A percentile compares a stretch with the other conserved stretches of the same genome.
These are phyloP conservation scores for Eospalax fontanierii DNA, from an alignment of 2,797 vertebrate species.

Conservation along the genomic window DNA sequence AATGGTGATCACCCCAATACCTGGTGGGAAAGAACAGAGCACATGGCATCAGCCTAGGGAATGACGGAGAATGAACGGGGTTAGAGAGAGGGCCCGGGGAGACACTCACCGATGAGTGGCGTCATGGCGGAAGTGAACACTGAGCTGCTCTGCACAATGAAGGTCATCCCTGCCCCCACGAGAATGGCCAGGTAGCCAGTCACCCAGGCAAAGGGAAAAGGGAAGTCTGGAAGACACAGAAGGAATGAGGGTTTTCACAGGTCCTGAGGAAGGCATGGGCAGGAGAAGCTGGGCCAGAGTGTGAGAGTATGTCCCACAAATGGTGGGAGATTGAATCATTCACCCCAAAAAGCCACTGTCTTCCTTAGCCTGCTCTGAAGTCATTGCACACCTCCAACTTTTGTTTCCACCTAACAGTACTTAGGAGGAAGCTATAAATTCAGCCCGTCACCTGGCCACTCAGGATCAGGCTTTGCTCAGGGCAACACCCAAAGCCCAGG, in stretches of 20 bases:
- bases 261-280: neutral
- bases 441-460: fast-evolving
- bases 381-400: neutral
- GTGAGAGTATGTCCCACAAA: neutral
- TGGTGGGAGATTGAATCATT: neutral
- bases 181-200: conserved; percentile 97
- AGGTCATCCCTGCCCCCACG: conserved; percentile 98
- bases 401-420: neutral
- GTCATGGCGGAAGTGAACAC: conserved; percentile 99
- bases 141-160: conserved; percentile 98
- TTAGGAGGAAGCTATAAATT: fast-evolving
- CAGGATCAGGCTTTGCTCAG: neutral
- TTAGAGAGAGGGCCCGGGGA: neutral
- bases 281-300: neutral
- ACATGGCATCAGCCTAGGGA: neutral
- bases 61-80: neutral
- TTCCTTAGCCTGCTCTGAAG: neutral
- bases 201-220: conserved; percentile 96
- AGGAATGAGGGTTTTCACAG: too few species aligned
- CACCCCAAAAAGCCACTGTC: too few species aligned
- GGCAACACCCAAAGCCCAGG: neutral
- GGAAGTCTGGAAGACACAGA: conserved; percentile 93
- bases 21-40: conserved; percentile 84
- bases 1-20: conserved; percentile 97
- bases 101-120: conserved; percentile 96